These are phyloP conservation scores for Dromaius novaehollandiae DNA, from an alignment of 2,113 vertebrate genomes.

Conservation along the genomic window DNA sequence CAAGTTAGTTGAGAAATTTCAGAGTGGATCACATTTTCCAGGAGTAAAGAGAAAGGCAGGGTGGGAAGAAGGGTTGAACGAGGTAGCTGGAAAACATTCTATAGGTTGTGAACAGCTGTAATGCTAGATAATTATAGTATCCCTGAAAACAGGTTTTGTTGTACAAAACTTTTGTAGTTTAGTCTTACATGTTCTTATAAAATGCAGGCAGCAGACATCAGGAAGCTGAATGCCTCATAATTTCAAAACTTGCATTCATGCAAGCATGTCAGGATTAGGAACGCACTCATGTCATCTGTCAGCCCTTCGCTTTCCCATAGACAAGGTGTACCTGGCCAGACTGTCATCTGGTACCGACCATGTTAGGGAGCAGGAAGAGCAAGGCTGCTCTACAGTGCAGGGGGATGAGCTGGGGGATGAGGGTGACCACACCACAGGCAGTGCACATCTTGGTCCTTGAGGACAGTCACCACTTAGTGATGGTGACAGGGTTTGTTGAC, in stretches of 20 bases:
- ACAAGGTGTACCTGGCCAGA: neutral
- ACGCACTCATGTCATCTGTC: neutral
- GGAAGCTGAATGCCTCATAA: neutral
- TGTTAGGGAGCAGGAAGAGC: neutral
- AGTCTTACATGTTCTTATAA: neutral
- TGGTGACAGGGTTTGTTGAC: neutral
- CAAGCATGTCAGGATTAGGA: neutral
- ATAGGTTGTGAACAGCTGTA: neutral
- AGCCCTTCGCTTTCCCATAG: neutral
- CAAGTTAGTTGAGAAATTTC: neutral
- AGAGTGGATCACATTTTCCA: neutral
- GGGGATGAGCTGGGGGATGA: neutral
- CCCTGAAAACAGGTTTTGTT: neutral
- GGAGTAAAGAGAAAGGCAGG: neutral
- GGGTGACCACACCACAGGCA: neutral
- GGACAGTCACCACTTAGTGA: too few species aligned
- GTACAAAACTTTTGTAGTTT: neutral
- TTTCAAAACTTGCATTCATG: neutral
- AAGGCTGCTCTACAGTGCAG: neutral
- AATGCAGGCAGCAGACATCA: neutral
- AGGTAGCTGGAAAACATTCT: neutral
- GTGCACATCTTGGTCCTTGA: too few species aligned
- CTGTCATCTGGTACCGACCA: neutral
- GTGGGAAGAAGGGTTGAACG: neutral
- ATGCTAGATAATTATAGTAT: neutral